phyloP scores from a whole-genome alignment of 2,113 vertebrate species.

The Oenanthe oenanthe region DNA sequence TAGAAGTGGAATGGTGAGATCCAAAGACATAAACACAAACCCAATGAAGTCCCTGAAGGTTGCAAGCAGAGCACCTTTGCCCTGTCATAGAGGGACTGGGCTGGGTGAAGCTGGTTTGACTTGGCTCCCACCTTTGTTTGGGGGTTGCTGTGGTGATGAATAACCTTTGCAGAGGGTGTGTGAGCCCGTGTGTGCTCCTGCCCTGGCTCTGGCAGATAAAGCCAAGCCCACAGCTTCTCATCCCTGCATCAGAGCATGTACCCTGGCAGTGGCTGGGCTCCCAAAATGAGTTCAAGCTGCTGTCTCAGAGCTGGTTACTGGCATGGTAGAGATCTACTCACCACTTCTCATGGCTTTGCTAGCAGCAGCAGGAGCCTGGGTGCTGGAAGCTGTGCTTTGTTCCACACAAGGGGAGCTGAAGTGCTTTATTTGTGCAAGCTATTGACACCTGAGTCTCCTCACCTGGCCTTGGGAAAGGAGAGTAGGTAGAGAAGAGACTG shows the following conservation, averaged over 20 bases:
- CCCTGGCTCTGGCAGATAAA: neutral
- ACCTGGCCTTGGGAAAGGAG: neutral
- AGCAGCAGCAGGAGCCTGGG: neutral
- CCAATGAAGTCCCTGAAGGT: neutral
- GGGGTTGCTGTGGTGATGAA: conserved; percentile 70
- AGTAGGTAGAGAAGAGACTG: neutral
- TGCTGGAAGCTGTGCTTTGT: neutral
- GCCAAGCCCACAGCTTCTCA: neutral
- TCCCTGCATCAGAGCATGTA: accelerated
- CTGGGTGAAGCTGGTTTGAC: neutral
- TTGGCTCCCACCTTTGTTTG: conserved; percentile 59
- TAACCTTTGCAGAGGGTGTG: neutral
- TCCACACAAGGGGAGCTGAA: neutral
- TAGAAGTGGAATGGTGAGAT: neutral
- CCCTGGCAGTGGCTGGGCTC: neutral
- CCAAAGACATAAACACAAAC: neutral
- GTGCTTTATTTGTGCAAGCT: neutral
- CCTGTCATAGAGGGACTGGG: neutral
- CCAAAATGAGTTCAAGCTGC: neutral
- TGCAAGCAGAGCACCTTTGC: neutral
- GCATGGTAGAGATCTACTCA: neutral
- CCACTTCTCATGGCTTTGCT: neutral
- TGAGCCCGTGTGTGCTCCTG: neutral
- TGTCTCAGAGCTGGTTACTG: neutral
- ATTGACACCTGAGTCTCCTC: neutral